Percentiles rank a stretch among this genome's conserved stretches.
Evolutionary conservation across 2,888 invertebrate species (phyloP).

Genomic region (Venustoraphidia nigricollis): DNA sequence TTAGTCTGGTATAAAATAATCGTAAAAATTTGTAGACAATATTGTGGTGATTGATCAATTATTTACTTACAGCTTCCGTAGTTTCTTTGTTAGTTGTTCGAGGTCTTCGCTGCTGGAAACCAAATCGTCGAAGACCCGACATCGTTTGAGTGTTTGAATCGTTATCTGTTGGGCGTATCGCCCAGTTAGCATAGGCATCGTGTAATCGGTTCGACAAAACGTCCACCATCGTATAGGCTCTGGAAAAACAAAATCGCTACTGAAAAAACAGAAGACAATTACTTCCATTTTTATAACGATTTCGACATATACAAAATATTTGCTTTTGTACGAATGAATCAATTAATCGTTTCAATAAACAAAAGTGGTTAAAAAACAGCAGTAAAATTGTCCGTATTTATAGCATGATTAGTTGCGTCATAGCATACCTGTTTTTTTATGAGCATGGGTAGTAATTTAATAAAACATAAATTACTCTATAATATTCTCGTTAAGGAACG

Average conservation of each 20-base stretch:
- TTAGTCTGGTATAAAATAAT: no score
- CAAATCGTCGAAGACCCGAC: constrained; percentile 20
- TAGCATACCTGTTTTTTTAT: no score
- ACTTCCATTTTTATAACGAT: background rate
- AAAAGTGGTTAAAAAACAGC: background rate
- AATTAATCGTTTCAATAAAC: background rate
- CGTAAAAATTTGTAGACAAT: no score
- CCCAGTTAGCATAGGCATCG: constrained; percentile 24
- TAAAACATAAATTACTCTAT: no score
- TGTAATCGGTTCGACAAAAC: constrained; percentile 35
- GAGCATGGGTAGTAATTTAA: no score
- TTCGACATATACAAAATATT: no score
- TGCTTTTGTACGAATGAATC: no score
- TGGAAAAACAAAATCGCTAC: constrained; percentile 18
- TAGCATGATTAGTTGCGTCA: no score
- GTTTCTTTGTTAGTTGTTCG: constrained; percentile 20
- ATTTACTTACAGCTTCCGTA: constrained; percentile 13
- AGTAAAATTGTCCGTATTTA: no score
- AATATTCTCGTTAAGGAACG: no score
- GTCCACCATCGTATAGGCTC: constrained; percentile 41
- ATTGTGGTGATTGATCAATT: no score
- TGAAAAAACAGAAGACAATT: background rate
- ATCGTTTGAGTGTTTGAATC: constrained; percentile 1
- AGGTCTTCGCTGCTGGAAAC: constrained; percentile 19
- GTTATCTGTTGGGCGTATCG: background rate